Conservation (phyloP, 2,797 vertebrate genomes). For the Gouania willdenowi region DNA sequence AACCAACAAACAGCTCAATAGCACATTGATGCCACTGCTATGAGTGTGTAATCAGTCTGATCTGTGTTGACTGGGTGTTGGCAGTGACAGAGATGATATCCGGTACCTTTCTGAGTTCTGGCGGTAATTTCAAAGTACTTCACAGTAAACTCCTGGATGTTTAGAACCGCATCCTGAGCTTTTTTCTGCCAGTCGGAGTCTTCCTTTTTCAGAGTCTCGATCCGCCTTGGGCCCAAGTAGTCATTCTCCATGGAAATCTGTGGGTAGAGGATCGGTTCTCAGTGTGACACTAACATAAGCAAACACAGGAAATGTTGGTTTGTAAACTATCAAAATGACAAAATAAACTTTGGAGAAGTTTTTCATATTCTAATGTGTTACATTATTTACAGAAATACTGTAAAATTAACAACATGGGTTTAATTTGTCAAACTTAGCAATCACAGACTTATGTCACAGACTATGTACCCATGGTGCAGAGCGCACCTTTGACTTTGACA, state of each 20-base stretch:
- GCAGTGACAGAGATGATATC: constrained; percentile 2
- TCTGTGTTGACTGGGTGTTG: constrained; percentile 25
- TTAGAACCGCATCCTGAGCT: constrained; percentile 91
- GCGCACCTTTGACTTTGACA: too few species aligned
- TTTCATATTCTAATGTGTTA: too few species aligned
- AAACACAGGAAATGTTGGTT: too few species aligned
- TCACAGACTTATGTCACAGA: too few species aligned
- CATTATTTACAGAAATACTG: too few species aligned
- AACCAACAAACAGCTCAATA: constrained; percentile 51
- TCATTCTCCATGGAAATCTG: constrained; percentile 97
- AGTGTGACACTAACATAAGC: too few species aligned
- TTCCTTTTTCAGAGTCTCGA: constrained; percentile 89
- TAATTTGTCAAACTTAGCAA: too few species aligned
- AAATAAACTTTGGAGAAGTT: too few species aligned
- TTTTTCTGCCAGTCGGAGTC: constrained; percentile 95
- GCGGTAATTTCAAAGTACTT: constrained; percentile 98
- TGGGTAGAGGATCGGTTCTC: constrained; percentile 17
- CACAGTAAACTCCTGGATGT: constrained; percentile 95
- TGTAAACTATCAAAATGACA: too few species aligned
- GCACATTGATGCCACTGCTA: constrained; percentile 3
- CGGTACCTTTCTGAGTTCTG: constrained; percentile 91
- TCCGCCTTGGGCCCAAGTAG: constrained; percentile 89
- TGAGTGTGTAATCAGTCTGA: constrained; percentile 9
- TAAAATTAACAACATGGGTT: too few species aligned
- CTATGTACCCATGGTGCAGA: too few species aligned